Base-by-base conservation (phyloP, 2,113 vertebrate genomes). In the Lonchura striata region DNA sequence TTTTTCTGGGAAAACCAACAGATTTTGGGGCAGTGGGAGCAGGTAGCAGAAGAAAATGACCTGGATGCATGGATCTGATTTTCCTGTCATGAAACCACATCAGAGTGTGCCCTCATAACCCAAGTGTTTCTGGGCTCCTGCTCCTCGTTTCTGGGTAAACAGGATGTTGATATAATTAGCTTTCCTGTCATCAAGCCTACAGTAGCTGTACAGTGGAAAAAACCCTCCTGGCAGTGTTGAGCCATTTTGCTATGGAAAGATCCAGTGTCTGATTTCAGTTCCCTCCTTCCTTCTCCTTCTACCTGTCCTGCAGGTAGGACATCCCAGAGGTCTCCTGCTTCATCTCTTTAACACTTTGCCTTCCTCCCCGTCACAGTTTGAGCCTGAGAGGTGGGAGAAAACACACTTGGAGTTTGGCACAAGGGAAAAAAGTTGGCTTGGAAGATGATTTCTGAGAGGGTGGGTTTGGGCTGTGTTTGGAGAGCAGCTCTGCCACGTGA, bases 161-260 rank as follows among this genome's bases (percentile, higher is more conserved):
- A 96, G 96, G 95, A 96, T 85, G 94, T 95, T 96, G 96, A 88
- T 96, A 96, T 95, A 95, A 95, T 96, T 95, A 95, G 72, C 94
- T 88, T 96, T 96, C 94, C 96, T 94, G 84, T 91, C 94, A 95
- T 94, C 91, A 85, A 60, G 53, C 81, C 78, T 91, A 86, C 33
- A 92, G 96, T 61, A 63, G 75, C 64, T 92, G 69, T 93, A 63
- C 9, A 84, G 82, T 90, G 95, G 95, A 96, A 94, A 92, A 96
- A 97, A 66, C 13, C 85, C 53, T 94, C 85, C 68, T 96, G 94
- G 96, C 89, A 86, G 46, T 0, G 11, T 15, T 37, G 42, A 72
- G 52, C 71, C 63, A 7, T 47, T 56, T 74, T 3, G 0, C 82
- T 68, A 15, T 57, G 92, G 92, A 90, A 95, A 90, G 68, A 91